Conservation (phyloP, 2,888 invertebrate genomes). For the Tyria jacobaeae region DNA sequence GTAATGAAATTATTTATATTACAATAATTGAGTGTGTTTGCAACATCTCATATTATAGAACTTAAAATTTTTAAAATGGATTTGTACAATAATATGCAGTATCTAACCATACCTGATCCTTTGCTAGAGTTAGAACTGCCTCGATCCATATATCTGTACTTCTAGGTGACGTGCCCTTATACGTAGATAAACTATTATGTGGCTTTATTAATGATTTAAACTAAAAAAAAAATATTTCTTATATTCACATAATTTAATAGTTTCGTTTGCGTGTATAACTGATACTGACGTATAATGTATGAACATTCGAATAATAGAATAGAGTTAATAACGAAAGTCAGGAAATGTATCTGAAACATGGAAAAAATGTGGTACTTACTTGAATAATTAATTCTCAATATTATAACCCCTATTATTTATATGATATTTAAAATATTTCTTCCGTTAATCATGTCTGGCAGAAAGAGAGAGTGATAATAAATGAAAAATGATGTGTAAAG, state of each 20-base stretch:
- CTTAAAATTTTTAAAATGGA: constrained; percentile 32
- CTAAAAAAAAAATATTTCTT: not conserved
- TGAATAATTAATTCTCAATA: constrained; percentile 28
- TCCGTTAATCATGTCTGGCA: constrained; percentile 13
- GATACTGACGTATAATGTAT: not conserved
- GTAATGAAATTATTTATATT: not conserved
- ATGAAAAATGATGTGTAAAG: constrained; percentile 30
- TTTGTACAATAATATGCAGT: constrained; percentile 41
- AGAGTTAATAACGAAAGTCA: not conserved
- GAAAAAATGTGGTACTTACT: constrained; percentile 36
- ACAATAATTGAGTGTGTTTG: constrained; percentile 6
- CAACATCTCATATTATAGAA: constrained; percentile 20
- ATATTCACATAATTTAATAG: not conserved
- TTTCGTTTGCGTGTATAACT: not conserved
- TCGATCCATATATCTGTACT: not conserved
- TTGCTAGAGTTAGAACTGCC: not conserved
- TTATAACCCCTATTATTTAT: constrained; percentile 24
- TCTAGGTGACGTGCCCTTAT: not conserved
- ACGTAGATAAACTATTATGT: not conserved
- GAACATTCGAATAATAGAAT: not conserved
- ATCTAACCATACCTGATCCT: constrained; percentile 46
- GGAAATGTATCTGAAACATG: not conserved
- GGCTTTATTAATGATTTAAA: not conserved
- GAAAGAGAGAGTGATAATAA: constrained; percentile 32
- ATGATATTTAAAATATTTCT: constrained; percentile 29